Conservation (phyloP, 2,797 vertebrate species). For the Syngnathus acus region DNA sequence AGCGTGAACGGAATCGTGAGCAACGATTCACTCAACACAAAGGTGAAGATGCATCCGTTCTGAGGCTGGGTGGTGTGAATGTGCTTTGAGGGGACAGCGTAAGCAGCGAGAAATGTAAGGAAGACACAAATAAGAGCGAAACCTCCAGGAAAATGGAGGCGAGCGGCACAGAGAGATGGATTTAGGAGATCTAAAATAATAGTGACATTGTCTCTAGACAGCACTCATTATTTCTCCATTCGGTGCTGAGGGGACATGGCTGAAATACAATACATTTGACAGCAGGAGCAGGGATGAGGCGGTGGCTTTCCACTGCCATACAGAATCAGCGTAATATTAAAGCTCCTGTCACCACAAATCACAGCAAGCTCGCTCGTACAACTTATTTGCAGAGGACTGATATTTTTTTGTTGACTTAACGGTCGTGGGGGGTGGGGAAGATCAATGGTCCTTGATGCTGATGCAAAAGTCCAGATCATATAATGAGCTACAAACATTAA, state of each 20-base stretch:
- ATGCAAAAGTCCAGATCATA: constrained; percentile 2
- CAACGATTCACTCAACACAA: constrained; percentile 19
- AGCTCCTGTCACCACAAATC: constrained; percentile 56
- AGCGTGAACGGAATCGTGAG: constrained; percentile 22
- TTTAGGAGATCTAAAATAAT: constrained; percentile 57
- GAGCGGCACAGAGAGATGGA: constrained; percentile 24
- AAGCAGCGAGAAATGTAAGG: constrained; percentile 29
- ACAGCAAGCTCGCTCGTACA: constrained; percentile 27
- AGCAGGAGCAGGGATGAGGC: constrained; percentile 53
- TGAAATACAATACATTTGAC: constrained; percentile 63
- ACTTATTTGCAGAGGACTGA: constrained; percentile 43
- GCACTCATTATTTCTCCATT: constrained; percentile 63
- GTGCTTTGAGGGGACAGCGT: constrained; percentile 26
- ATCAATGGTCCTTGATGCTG: constrained; percentile 28
- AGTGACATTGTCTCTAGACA: constrained; percentile 62
- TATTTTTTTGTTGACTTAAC: constrained; percentile 42
- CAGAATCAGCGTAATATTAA: constrained; percentile 61
- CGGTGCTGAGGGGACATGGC: constrained; percentile 48
- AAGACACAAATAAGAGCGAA: constrained; percentile 31
- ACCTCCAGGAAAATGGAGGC: constrained; percentile 42
- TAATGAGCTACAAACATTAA: not conserved
- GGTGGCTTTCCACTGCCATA: constrained; percentile 60
- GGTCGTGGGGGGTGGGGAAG: not conserved
- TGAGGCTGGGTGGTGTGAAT: constrained; percentile 23
- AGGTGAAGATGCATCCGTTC: constrained; percentile 32